Conservation (phyloP, 2,888 invertebrate genomes). For the Schizotus pectinicornis region DNA sequence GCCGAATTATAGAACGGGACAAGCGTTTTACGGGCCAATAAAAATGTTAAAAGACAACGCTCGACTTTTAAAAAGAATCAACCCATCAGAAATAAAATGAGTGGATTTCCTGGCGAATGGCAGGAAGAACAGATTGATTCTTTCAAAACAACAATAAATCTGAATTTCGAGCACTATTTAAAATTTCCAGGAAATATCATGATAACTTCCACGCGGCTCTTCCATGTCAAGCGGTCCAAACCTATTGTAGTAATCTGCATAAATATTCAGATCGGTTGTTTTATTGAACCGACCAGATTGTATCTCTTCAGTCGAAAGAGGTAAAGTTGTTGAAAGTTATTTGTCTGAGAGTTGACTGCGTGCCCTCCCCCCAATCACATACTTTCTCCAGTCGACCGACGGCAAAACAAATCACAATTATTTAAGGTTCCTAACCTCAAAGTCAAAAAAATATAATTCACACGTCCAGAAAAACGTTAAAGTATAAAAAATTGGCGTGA, state of each 20-base stretch:
- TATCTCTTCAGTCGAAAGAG: slow-evolving; percentile 44
- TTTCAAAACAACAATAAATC: slow-evolving; percentile 43
- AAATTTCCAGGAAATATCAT: slow-evolving; percentile 39
- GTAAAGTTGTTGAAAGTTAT: slow-evolving; percentile 43
- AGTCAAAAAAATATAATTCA: not conserved
- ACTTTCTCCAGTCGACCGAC: not conserved
- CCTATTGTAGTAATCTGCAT: slow-evolving; percentile 51
- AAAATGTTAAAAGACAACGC: not conserved
- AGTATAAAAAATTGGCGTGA: not conserved
- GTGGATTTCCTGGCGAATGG: not conserved
- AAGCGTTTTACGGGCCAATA: not conserved
- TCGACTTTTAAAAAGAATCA: not conserved
- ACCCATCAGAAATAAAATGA: not conserved
- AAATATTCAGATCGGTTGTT: slow-evolving; percentile 51
- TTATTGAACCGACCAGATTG: slow-evolving; percentile 47
- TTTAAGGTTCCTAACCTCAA: not conserved
- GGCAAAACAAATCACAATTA: not conserved
- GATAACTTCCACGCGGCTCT: slow-evolving; percentile 33
- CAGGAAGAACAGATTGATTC: slow-evolving; percentile 34
- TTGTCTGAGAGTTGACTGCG: slow-evolving; percentile 30
- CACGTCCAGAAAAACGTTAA: not conserved
- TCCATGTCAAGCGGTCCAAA: slow-evolving; percentile 44
- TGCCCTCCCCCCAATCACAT: not conserved
- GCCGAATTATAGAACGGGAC: not conserved
- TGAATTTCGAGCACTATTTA: slow-evolving; percentile 33